A percentile compares a stretch with the other conserved stretches of the same genome.
Conservation (phyloP, 2,888 invertebrate genomes). For the Malthinus seriepunctatus region DNA sequence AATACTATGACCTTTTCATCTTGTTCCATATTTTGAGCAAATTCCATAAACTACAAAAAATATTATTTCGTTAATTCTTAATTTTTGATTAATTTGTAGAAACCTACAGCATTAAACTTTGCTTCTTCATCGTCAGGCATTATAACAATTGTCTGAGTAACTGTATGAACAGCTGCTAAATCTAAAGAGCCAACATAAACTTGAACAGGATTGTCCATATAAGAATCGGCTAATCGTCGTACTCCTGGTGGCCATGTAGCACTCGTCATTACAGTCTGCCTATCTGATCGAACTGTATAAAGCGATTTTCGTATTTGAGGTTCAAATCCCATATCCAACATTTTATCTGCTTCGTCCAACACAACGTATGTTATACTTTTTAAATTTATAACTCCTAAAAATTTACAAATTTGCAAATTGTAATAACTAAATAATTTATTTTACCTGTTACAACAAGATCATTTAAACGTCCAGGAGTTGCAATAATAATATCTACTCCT, state of each 20-base stretch:
- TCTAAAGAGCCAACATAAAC: conserved; percentile 88
- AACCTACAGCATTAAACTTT: conserved; percentile 66
- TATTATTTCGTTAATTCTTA: neutral
- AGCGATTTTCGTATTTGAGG: conserved; percentile 85
- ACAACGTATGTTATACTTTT: conserved; percentile 84
- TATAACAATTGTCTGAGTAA: conserved; percentile 78
- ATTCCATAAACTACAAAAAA: conserved; percentile 63
- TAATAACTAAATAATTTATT: conserved; percentile 4
- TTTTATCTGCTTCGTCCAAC: conserved; percentile 89
- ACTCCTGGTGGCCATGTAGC: conserved; percentile 96
- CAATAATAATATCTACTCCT: conserved; percentile 94
- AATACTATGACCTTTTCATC: conserved; percentile 89
- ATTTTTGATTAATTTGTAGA: neutral
- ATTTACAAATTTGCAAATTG: neutral
- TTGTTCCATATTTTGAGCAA: conserved; percentile 69
- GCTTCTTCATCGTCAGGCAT: conserved; percentile 68
- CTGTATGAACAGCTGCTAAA: conserved; percentile 86
- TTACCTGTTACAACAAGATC: conserved; percentile 75
- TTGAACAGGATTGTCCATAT: conserved; percentile 89
- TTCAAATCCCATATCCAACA: conserved; percentile 88
- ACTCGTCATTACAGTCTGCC: conserved; percentile 95
- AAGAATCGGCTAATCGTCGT: conserved; percentile 79
- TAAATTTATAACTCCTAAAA: conserved; percentile 67
- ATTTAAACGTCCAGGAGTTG: conserved; percentile 91
- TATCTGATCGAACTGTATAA: conserved; percentile 79